Base-by-base conservation (phyloP, 2,113 vertebrate species). In the Cephalopterus ornatus region DNA sequence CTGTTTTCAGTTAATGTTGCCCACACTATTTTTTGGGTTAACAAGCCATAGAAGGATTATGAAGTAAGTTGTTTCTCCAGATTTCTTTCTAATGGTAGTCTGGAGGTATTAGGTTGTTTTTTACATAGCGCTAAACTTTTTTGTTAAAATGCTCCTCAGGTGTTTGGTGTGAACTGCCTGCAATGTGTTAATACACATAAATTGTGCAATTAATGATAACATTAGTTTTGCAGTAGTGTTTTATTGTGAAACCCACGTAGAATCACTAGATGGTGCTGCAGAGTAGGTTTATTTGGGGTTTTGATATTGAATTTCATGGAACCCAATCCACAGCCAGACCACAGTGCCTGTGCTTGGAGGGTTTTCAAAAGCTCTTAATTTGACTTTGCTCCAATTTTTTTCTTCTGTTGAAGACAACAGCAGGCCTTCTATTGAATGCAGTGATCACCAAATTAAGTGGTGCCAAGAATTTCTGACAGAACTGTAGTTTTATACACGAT, bases 251-350 rank as follows among this genome's bases (percentile, higher is more conserved):
- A 42, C 27, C 33, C 15, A 5, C 5, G 4, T 12, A 61, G 44
- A 42, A 53, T 89, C 86, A 65, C 76, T 87, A 92, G 76, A 91
- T 92, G 91, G 87, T 91, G 94, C 84, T 95, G 70, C 77, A 53
- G 61, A 95, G 93, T 21, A 72, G 42, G 22, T 12, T 85, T 95
- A 55, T 3, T 20, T 67, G 28, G 75, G 10, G 8, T 46, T 89
- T 6, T 56, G 68, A 13, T 12, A 7, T 39, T 80, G n/a, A 50
- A 42, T 68, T 72, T 84, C 3, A n/a, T 33, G 56, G 49, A 62
- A 12, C 41, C 37, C 22, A 8, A 19, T 37, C 37, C 23, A 16
- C 71, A 72, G 9, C 5, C 5, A 52, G 71, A 49, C 28, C 24
- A 33, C 1, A 4, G 22, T 18, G 23, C 16, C 22, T 33, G 28